A percentile compares a stretch with the other conserved stretches of the same genome.
These are phyloP conservation scores for Heliconius erato DNA, from an alignment of 2,888 invertebrate species.

Conservation along the genomic window DNA sequence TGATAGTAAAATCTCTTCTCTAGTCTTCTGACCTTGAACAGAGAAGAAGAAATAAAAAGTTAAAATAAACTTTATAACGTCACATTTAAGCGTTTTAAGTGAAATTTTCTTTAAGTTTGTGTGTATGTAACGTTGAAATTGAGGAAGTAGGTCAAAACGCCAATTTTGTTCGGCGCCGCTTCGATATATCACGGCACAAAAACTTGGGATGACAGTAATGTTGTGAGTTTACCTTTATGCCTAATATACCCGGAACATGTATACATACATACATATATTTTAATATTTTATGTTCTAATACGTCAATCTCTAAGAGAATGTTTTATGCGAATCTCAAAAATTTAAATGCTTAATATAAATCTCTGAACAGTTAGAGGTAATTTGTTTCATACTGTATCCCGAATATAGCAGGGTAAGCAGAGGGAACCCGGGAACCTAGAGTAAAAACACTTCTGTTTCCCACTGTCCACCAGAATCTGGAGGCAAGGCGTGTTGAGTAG, in stretches of 20 bases:
- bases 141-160: slow-evolving; percentile 29
- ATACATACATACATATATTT: slow-evolving; percentile 4
- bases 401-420: no score
- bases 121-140: slow-evolving; percentile 16
- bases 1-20: no score
- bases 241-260: slow-evolving; percentile 8
- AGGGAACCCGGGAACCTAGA: no score
- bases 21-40: no score
- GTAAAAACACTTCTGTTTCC: no score
- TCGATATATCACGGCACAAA: slow-evolving; percentile 29
- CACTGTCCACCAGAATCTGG: no score
- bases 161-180: slow-evolving; percentile 25
- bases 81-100: not conserved
- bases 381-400: no score
- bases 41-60: no score
- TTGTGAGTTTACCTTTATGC: slow-evolving; percentile 27
- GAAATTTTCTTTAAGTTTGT: slow-evolving; percentile 14
- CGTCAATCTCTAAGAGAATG: not conserved
- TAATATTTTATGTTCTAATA: not conserved
- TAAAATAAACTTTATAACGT: not conserved
- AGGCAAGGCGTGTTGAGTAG: no score
- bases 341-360: not conserved
- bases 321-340: not conserved
- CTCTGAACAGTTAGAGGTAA: no score
- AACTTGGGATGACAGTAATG: slow-evolving; percentile 32